phyloP scores from a whole-genome alignment of 2,888 invertebrate genomes.

The Halictus quadricinctus region DNA sequence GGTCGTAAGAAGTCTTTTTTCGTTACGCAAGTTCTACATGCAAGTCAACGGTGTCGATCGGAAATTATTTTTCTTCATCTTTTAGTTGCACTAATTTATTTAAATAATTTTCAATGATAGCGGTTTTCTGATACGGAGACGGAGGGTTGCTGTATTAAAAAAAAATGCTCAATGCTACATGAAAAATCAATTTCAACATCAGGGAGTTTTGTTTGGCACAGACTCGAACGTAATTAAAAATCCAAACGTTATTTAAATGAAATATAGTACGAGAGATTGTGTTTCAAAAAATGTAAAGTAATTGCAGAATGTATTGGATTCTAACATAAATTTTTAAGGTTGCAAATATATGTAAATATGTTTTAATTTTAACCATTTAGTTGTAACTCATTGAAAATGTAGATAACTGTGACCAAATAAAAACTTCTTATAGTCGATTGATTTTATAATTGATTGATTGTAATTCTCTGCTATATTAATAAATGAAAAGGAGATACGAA shows the following conservation, averaged over 20 bases:
- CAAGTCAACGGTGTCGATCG: neutral
- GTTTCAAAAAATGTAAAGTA: neutral
- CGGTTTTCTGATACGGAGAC: too few relatives aligned
- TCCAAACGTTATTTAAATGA: neutral
- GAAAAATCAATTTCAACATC: neutral
- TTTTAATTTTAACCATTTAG: neutral
- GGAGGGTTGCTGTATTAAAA: neutral
- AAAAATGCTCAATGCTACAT: neutral
- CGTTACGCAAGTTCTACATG: conserved; percentile 12
- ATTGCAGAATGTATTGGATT: neutral
- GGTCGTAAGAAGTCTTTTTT: conserved; percentile 10
- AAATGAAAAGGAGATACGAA: neutral
- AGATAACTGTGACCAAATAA: neutral
- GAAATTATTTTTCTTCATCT: neutral
- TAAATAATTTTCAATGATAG: neutral
- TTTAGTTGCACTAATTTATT: neutral
- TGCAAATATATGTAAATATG: neutral
- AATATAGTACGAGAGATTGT: neutral
- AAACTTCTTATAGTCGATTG: too few relatives aligned
- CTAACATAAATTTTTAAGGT: neutral
- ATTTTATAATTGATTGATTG: too few relatives aligned
- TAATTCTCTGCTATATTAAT: neutral
- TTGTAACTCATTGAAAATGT: neutral
- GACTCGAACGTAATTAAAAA: neutral
- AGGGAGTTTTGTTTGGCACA: neutral